Percentiles rank a stretch among this genome's conserved stretches.
phyloP scores from a whole-genome alignment of 2,888 invertebrate species.

The Agapostemon virescens region DNA sequence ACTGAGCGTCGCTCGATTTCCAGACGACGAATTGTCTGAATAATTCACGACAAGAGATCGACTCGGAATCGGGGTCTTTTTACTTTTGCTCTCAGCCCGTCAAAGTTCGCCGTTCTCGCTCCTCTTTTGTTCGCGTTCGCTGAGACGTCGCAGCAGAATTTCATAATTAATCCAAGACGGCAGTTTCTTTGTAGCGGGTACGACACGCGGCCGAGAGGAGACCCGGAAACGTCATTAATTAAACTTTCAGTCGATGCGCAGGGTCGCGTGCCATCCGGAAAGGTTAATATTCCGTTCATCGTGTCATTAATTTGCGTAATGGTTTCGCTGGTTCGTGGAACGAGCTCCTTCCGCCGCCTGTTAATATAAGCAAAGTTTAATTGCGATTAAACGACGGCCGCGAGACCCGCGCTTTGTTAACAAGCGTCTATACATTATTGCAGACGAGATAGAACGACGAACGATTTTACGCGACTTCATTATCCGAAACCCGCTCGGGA shows the following conservation, averaged over 20 bases:
- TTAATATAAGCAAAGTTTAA: slow-evolving; percentile 33
- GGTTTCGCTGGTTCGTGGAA: slow-evolving; percentile 4
- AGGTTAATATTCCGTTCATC: slow-evolving; percentile 45
- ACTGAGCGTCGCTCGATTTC: not conserved
- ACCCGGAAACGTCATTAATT: slow-evolving; percentile 38
- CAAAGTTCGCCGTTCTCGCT: not conserved
- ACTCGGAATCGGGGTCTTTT: not conserved
- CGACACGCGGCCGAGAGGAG: not conserved
- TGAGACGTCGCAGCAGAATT: slow-evolving; percentile 35
- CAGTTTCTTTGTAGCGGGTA: slow-evolving; percentile 23
- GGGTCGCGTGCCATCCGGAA: slow-evolving; percentile 2
- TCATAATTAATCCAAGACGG: slow-evolving; percentile 35
- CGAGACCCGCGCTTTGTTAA: slow-evolving; percentile 3
- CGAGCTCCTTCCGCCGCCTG: not conserved
- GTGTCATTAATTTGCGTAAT: slow-evolving; percentile 35
- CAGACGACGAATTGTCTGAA: not conserved
- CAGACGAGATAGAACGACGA: not conserved
- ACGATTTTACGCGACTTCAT: not conserved
- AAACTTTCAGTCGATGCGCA: slow-evolving; percentile 35
- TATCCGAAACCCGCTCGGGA: not conserved
- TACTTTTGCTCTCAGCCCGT: not conserved
- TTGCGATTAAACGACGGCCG: slow-evolving; percentile 15
- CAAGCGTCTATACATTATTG: slow-evolving; percentile 4
- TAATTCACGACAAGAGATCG: slow-evolving; percentile 15
- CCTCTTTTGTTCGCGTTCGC: not conserved